phyloP scores from a whole-genome alignment of 2,797 vertebrate genomes.

The Acridotheres tristis region DNA sequence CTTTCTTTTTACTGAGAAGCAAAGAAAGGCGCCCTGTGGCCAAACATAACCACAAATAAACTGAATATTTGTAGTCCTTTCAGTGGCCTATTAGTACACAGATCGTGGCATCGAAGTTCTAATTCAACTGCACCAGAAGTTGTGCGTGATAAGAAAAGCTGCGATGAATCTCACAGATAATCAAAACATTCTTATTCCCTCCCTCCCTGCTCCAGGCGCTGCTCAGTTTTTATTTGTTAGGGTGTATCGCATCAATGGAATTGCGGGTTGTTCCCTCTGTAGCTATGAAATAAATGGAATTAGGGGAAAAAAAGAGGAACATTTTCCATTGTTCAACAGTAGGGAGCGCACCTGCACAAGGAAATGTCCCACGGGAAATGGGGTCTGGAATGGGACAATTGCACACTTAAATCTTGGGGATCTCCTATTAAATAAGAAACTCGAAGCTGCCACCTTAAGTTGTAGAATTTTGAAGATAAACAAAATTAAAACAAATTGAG shows the following conservation, averaged over 20 bases:
- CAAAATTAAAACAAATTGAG: fast-evolving
- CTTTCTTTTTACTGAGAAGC: background rate
- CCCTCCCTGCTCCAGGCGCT: background rate
- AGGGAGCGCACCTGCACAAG: background rate
- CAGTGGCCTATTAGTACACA: background rate
- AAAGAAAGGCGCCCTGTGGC: background rate
- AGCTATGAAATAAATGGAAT: background rate
- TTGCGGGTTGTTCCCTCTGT: background rate
- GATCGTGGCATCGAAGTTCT: background rate
- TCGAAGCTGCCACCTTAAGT: background rate
- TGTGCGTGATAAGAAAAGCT: background rate
- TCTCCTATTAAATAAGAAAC: background rate
- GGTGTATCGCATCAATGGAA: no score
- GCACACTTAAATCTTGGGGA: background rate
- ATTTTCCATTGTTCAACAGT: background rate
- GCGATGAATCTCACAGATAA: background rate
- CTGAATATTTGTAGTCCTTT: background rate
- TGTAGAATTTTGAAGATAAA: background rate
- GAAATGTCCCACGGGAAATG: background rate
- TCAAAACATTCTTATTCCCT: background rate
- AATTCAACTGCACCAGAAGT: background rate
- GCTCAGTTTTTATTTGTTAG: background rate
- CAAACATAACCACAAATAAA: background rate
- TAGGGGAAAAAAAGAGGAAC: fast-evolving
- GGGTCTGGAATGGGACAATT: background rate